Conservation (phyloP, 2,888 invertebrate species). For the Ferdinandea cuprea region DNA sequence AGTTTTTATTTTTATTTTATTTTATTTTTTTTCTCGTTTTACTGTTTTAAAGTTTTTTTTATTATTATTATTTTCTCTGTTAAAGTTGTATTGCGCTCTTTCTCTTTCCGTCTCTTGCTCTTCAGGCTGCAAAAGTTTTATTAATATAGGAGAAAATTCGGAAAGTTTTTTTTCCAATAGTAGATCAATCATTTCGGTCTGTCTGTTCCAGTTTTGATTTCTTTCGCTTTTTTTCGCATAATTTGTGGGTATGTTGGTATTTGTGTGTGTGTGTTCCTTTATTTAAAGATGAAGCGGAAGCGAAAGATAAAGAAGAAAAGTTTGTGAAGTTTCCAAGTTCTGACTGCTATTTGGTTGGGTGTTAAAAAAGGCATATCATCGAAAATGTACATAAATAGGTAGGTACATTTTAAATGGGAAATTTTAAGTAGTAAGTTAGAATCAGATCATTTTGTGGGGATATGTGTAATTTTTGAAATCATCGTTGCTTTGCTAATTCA, state of each 20-base stretch:
- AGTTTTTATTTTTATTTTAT: slow-evolving; percentile 66
- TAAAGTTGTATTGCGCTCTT: slow-evolving; percentile 27
- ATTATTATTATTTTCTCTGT: slow-evolving; percentile 17
- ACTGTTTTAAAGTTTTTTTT: slow-evolving; percentile 24
- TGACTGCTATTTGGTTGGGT: no score
- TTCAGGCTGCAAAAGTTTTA: slow-evolving; percentile 40
- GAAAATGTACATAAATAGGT: no score
- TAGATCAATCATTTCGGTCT: slow-evolving; percentile 64
- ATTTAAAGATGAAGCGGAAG: slow-evolving; percentile 1
- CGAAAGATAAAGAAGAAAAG: no score
- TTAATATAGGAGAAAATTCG: slow-evolving; percentile 43
- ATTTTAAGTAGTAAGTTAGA: no score
- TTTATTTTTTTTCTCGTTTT: slow-evolving; percentile 27
- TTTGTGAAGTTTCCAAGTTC: no score
- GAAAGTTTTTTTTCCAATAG: slow-evolving; percentile 52
- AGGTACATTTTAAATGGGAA: no score
- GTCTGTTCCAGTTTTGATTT: slow-evolving; percentile 62
- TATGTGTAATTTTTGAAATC: no score
- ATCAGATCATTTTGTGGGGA: no score
- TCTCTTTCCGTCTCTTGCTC: background rate
- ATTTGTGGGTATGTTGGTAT: background rate
- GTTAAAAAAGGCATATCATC: no score
- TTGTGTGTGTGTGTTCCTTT: slow-evolving; percentile 8
- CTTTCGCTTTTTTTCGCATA: slow-evolving; percentile 4
- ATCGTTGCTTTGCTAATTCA: no score